phyloP scores from a whole-genome alignment of 2,888 invertebrate genomes.

The Pachydiplax longipennis region DNA sequence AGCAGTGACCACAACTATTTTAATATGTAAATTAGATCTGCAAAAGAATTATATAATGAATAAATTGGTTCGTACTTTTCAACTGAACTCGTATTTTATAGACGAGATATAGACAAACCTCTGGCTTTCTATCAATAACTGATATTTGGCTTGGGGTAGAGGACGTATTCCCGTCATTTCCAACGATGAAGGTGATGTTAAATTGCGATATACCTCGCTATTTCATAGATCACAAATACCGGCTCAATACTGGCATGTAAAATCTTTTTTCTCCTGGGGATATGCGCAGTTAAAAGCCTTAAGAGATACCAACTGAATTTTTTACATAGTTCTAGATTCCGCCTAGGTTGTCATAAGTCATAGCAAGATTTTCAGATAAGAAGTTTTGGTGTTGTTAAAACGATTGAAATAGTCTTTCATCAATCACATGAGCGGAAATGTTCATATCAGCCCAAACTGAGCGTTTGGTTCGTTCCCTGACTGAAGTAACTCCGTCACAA shows the following conservation, averaged over 20 bases:
- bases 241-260: not conserved
- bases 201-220: not conserved
- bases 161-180: conserved; percentile 49
- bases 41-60: not conserved
- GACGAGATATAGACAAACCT: conserved; percentile 33
- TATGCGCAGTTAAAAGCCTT: not conserved
- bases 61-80: not conserved
- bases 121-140: conserved; percentile 49
- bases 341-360: too few species aligned
- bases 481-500: too few species aligned
- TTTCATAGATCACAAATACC: not conserved
- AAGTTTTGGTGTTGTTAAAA: too few species aligned
- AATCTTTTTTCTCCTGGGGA: not conserved
- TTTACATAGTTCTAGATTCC: not conserved
- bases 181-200: not conserved
- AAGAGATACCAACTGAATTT: not conserved
- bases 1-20: conserved; percentile 16
- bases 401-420: too few species aligned
- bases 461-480: too few species aligned
- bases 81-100: too few species aligned
- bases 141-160: conserved; percentile 49
- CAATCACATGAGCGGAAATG: too few species aligned
- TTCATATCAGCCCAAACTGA: too few species aligned
- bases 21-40: conserved; percentile 40
- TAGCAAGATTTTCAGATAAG: too few species aligned